These are phyloP conservation scores for Albula glossodonta DNA, from an alignment of 2,113 vertebrate genomes.

Conservation along the genomic window DNA sequence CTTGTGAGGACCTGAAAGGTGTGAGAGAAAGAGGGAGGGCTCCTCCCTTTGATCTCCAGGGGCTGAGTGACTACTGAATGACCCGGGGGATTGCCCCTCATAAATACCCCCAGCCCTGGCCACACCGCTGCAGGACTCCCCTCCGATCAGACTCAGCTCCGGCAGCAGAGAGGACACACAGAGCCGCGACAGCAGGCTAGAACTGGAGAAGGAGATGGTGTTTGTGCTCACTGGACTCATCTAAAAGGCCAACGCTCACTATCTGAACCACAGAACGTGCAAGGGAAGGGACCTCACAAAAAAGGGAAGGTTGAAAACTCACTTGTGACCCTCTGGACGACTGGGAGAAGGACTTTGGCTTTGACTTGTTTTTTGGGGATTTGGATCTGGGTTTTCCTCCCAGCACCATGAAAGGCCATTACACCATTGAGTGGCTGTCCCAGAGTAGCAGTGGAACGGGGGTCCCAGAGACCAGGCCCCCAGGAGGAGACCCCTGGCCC, in stretches of 20 bases:
- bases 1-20: conserved; percentile 74
- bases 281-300: background rate
- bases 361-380: conserved; percentile 14
- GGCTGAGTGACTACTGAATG: conserved; percentile 53
- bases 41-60: conserved; percentile 68
- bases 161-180: background rate
- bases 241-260: too few species aligned
- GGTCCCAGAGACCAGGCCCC: background rate
- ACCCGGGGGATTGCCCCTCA: conserved; percentile 49
- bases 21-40: conserved; percentile 48
- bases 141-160: background rate
- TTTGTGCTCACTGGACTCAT: too few species aligned
- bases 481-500: background rate
- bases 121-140: background rate
- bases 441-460: conserved; percentile 65
- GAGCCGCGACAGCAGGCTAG: too few species aligned
- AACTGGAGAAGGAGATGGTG: too few species aligned
- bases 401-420: conserved; percentile 62
- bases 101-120: conserved; percentile 55
- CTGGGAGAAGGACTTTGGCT: background rate
- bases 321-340: background rate
- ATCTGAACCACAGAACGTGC: too few species aligned
- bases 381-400: conserved; percentile 10
- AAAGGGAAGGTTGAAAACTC: background rate
- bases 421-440: conserved; percentile 76